phyloP scores from a whole-genome alignment of 2,113 vertebrate genomes.

The Sporophila hypoxantha region DNA sequence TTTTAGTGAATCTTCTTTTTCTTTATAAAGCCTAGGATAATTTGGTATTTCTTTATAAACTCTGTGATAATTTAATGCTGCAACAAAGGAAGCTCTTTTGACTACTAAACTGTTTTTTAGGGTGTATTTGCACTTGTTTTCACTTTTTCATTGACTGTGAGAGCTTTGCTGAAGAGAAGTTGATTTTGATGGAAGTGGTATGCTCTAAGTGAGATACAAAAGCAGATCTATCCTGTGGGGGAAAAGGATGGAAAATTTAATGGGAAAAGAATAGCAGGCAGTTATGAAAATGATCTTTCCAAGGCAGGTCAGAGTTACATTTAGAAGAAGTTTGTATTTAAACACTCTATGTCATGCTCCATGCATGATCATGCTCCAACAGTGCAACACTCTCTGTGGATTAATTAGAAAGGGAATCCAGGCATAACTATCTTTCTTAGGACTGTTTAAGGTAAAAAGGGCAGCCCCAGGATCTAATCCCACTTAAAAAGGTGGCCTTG shows the following conservation, averaged over 20 bases:
- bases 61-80: background rate
- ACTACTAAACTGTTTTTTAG: background rate
- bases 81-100: background rate
- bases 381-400: background rate
- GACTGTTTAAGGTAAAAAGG: background rate
- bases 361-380: background rate
- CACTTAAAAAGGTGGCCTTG: background rate
- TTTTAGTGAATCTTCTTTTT: background rate
- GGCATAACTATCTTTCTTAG: fast-evolving
- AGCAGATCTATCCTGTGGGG: background rate
- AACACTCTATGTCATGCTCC: fast-evolving
- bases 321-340: background rate
- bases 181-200: background rate
- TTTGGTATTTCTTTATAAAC: background rate
- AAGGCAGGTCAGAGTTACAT: background rate
- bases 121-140: background rate
- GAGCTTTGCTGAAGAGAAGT: background rate
- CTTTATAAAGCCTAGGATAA: background rate
- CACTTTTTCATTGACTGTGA: background rate
- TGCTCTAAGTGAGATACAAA: background rate
- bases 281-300: background rate
- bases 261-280: background rate
- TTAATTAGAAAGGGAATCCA: background rate
- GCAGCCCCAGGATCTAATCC: background rate
- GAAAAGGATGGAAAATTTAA: background rate